phyloP scores from a whole-genome alignment of 2,888 invertebrate species.

The Lasioglossum vierecki region DNA sequence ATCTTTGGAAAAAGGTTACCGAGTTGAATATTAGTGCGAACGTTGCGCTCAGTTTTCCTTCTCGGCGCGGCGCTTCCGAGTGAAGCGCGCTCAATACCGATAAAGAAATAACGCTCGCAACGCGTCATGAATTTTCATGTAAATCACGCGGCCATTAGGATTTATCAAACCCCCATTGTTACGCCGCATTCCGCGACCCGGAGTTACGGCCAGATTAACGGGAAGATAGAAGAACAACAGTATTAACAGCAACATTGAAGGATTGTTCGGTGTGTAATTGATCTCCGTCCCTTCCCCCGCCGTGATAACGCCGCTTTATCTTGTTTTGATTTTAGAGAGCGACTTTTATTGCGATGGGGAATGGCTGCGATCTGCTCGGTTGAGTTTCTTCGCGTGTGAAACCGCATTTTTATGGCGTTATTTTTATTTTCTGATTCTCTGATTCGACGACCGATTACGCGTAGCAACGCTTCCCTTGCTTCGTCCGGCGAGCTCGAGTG shows the following conservation, averaged over 20 bases:
- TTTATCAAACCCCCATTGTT: slow-evolving; percentile 43
- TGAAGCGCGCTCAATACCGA: slow-evolving; percentile 1
- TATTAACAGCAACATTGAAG: slow-evolving; percentile 37
- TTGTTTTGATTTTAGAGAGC: slow-evolving; percentile 20
- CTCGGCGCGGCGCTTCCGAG: background rate
- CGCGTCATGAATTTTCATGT: slow-evolving; percentile 52
- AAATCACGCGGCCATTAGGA: slow-evolving; percentile 45
- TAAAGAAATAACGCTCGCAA: slow-evolving; percentile 42
- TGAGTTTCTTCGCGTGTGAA: background rate
- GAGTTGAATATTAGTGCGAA: background rate
- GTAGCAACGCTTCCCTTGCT: background rate
- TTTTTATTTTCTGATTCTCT: background rate
- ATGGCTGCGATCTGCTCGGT: slow-evolving; percentile 10
- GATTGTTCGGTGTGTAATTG: slow-evolving; percentile 20
- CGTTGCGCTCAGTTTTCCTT: background rate
- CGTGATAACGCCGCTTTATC: slow-evolving; percentile 26
- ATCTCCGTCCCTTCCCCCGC: background rate
- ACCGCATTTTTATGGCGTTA: background rate
- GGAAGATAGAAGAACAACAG: slow-evolving; percentile 12
- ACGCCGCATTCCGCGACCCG: slow-evolving; percentile 29
- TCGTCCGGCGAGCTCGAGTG: background rate
- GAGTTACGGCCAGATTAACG: slow-evolving; percentile 46
- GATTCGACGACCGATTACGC: background rate
- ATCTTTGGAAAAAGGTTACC: background rate
- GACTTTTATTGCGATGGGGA: slow-evolving; percentile 28